These are phyloP conservation scores for Ariolimax columbianus DNA, from an alignment of 2,888 invertebrate species.

Conservation along the genomic window DNA sequence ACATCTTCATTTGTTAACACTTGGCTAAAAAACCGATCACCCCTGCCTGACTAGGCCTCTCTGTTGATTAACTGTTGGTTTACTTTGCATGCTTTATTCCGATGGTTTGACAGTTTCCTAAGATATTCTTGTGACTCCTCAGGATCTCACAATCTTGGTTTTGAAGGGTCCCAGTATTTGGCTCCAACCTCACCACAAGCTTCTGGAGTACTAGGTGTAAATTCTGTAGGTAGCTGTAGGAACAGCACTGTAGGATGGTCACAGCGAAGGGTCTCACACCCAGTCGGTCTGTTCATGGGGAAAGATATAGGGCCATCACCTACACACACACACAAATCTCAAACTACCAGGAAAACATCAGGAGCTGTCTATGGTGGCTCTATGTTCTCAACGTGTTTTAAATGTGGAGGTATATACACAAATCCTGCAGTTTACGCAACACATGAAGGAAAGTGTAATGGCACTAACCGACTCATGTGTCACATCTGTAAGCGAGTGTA, in stretches of 20 bases:
- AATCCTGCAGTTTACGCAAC: constrained; percentile 39
- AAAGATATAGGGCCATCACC: background rate
- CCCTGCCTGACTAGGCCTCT: constrained; percentile 40
- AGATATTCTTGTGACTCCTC: constrained; percentile 40
- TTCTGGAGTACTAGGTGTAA: background rate
- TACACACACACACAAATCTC: background rate
- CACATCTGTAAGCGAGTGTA: constrained; percentile 53
- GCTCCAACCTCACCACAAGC: background rate
- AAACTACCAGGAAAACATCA: background rate
- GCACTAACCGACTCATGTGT: constrained; percentile 54
- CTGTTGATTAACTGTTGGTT: background rate
- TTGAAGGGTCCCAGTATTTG: constrained; percentile 18
- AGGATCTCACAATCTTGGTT: constrained; percentile 25
- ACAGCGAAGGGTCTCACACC: constrained; percentile 32
- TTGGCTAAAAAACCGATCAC: background rate
- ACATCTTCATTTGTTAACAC: background rate
- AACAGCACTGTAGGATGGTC: constrained; percentile 17
- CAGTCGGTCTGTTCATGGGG: background rate
- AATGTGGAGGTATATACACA: constrained; percentile 51
- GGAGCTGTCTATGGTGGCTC: constrained; percentile 31
- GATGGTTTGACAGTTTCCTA: constrained; percentile 9
- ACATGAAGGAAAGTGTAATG: constrained; percentile 51
- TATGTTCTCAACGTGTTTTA: constrained; percentile 43
- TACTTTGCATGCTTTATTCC: constrained; percentile 35
- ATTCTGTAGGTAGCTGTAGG: constrained; percentile 9